These are phyloP conservation scores for Oeneis ivallda DNA, from an alignment of 2,888 invertebrate species.

Conservation along the genomic window DNA sequence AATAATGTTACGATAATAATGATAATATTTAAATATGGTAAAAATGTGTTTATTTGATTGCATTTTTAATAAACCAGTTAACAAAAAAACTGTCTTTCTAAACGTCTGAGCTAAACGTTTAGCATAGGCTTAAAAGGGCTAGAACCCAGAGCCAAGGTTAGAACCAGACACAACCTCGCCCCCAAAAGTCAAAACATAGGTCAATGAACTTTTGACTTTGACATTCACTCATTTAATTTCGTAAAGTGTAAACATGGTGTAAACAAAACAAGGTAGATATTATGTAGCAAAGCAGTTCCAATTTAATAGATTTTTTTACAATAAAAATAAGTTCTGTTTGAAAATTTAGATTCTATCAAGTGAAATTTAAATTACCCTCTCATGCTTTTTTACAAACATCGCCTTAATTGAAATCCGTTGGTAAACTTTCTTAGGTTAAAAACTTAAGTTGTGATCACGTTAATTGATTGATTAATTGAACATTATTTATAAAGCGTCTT, in stretches of 20 bases:
- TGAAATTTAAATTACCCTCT: too few species aligned
- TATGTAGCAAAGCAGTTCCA: too few species aligned
- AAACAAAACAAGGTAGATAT: too few species aligned
- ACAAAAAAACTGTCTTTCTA: neutral
- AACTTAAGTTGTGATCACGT: neutral
- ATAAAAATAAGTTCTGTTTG: too few species aligned
- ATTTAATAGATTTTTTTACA: too few species aligned
- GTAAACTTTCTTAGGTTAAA: neutral
- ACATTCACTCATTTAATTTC: neutral
- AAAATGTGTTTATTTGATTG: conserved; percentile 16
- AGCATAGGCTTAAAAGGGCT: too few species aligned
- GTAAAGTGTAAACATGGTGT: neutral
- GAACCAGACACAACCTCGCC: too few species aligned
- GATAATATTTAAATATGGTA: conserved; percentile 1
- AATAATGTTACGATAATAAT: conserved; percentile 16
- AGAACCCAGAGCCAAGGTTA: too few species aligned
- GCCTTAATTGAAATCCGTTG: too few species aligned
- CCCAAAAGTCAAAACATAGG: neutral
- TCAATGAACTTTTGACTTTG: conserved; percentile 21
- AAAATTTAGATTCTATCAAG: too few species aligned
- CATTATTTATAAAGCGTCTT: neutral
- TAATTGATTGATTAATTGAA: neutral
- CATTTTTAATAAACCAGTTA: neutral
- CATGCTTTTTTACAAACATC: neutral
- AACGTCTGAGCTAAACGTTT: too few species aligned